A percentile compares a stretch with the other conserved stretches of the same genome.
These are phyloP conservation scores for Ochotona princeps DNA, from an alignment of 2,113 vertebrate genomes.

Conservation along the genomic window DNA sequence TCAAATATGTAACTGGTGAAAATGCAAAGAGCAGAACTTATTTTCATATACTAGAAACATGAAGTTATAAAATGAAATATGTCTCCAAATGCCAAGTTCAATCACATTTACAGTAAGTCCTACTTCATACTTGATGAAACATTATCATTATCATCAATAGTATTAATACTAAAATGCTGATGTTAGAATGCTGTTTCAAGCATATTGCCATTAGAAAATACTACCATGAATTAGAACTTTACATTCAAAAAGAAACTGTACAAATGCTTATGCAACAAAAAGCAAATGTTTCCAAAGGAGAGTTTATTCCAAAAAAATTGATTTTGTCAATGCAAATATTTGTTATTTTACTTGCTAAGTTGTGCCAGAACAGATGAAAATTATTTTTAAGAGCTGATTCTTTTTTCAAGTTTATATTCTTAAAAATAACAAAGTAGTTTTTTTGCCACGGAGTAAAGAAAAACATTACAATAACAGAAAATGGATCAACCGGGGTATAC, in stretches of 20 bases:
- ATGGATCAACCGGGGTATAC: constrained; percentile 83
- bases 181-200: constrained; percentile 39
- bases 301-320: constrained; percentile 52
- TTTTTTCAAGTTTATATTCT: constrained; percentile 68
- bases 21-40: constrained; percentile 52
- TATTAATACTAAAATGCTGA: not conserved
- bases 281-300: constrained; percentile 44
- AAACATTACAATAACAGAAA: constrained; percentile 85
- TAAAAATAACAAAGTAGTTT: constrained; percentile 71
- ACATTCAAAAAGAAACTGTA: constrained; percentile 51
- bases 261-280: constrained; percentile 59
- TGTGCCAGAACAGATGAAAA: constrained; percentile 57
- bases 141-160: not conserved
- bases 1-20: constrained; percentile 36
- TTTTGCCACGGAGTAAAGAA: constrained; percentile 76
- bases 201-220: constrained; percentile 32
- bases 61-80: constrained; percentile 50
- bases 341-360: constrained; percentile 67
- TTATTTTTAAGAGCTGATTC: constrained; percentile 54
- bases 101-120: constrained; percentile 47
- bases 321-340: constrained; percentile 68
- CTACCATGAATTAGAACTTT: constrained; percentile 38
- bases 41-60: constrained; percentile 22
- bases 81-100: not conserved
- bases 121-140: constrained; percentile 39